Evolutionary conservation across 1,140 invertebrate genomes (phyloP), one percentile per base, ranked within the genome.

Genomic region (Drosophila jambulina): DNA sequence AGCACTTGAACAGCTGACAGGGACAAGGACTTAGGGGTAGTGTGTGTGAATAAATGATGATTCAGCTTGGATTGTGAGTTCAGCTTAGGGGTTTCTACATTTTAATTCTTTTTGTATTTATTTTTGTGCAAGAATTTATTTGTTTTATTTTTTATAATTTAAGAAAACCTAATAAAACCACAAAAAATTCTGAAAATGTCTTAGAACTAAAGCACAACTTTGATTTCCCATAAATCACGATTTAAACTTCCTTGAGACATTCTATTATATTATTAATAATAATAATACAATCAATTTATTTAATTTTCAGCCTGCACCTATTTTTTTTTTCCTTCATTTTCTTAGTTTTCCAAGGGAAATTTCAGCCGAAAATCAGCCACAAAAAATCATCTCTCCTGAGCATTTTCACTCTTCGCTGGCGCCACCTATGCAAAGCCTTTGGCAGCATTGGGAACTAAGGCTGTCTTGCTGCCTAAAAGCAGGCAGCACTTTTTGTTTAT

Each of bases 1-100:
- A 71, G 72, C 69, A 85, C 82, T 85, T 85, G 77, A 83, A 49
- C 72, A 75, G 70, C 60, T 68, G 68, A 61, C 46, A 36, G 29
- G 57, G 48, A 74, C 17, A 15, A 40, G 61, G 17, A 21, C 23
- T 6, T 23, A 34, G 36, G 27, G 63, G 25, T 32, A 58, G 72
- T 64, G 68, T 64, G 68, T 80, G 84, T 91, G 78, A 78, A 81
- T 67, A 78, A 79, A 60, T 59, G 43, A 19, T 60, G 56, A 65
- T 65, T 91, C 5, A 17, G 32, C 8, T 9, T 15, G 2, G 8
- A 4, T 17, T 36, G 4, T 17, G 10, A 21, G 19, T 53, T 32
- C 1, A 36, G 15, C 1, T 10, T 53, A 2, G 49, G 6, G 3
- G 0, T 19, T 53, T 8, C 13, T 21, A 10, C 4, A 17, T 15